Evolutionary conservation across 1,140 invertebrate genomes (phyloP).

Genomic region (Ooceraea biroi): DNA sequence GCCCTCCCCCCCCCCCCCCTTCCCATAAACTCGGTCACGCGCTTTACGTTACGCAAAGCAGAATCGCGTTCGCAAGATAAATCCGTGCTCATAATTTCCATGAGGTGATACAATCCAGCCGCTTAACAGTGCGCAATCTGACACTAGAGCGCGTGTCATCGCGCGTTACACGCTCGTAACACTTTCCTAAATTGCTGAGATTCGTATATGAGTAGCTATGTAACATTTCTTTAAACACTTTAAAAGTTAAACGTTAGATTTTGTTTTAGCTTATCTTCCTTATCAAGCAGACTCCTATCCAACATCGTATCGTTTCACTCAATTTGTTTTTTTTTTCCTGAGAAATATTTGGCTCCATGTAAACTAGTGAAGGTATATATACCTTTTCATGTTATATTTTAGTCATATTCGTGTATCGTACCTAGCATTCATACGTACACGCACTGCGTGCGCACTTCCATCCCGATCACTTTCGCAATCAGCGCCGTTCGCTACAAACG

Average conservation of each 20-base stretch:
- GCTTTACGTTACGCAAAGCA: slow-evolving; percentile 52
- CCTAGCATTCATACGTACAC: not conserved
- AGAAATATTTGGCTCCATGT: not conserved
- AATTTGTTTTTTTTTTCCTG: too few species aligned
- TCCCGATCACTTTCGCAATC: slow-evolving; percentile 25
- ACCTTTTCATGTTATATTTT: not conserved
- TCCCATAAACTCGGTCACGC: slow-evolving; percentile 27
- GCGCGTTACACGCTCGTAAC: slow-evolving; percentile 1
- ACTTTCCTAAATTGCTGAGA: slow-evolving; percentile 2
- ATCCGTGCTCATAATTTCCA: slow-evolving; percentile 34
- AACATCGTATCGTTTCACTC: too few species aligned
- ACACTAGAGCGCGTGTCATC: slow-evolving; percentile 1
- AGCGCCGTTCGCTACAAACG: not conserved
- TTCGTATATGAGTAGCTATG: not conserved
- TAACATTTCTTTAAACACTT: too few species aligned
- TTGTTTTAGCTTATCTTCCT: too few species aligned
- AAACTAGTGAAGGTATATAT: not conserved
- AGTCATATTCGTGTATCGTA: not conserved
- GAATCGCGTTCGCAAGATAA: slow-evolving; percentile 34
- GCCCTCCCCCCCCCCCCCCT: not conserved
- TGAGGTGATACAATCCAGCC: slow-evolving; percentile 31
- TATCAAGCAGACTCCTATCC: too few species aligned
- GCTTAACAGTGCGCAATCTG: not conserved
- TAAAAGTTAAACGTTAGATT: too few species aligned
- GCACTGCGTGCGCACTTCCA: not conserved